Conservation (phyloP, 2,113 vertebrate genomes). For the Pluvianellus socialis region DNA sequence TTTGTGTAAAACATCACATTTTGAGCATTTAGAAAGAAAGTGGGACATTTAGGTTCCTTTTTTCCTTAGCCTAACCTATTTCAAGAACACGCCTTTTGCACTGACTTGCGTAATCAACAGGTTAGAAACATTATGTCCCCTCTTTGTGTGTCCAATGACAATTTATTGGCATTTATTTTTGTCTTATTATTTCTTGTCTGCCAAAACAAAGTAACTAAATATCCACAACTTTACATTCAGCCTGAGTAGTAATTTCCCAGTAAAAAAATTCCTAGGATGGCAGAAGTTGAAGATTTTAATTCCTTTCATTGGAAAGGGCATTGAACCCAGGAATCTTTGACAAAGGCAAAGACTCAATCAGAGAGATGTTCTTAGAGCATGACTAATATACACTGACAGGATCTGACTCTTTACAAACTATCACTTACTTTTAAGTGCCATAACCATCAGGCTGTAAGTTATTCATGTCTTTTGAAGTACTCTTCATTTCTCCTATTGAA, state of each 20-base stretch:
- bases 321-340: neutral
- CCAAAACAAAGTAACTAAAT: neutral
- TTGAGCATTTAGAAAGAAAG: neutral
- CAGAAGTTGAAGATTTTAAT: neutral
- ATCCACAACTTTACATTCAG: neutral
- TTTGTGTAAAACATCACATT: neutral
- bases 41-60: neutral
- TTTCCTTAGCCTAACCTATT: rapidly evolving
- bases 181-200: neutral
- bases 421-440: conserved; percentile 46
- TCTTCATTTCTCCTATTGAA: neutral
- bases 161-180: neutral
- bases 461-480: conserved; percentile 35
- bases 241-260: neutral
- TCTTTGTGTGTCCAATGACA: neutral
- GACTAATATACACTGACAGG: conserved; percentile 33
- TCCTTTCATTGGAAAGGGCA: neutral
- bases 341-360: neutral
- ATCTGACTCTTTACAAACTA: conserved; percentile 27
- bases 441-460: conserved; percentile 8
- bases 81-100: neutral
- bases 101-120: neutral
- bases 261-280: neutral
- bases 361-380: neutral
- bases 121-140: neutral